Base-by-base conservation (phyloP, 1,140 invertebrate genomes). In the Nylanderia fulva region DNA sequence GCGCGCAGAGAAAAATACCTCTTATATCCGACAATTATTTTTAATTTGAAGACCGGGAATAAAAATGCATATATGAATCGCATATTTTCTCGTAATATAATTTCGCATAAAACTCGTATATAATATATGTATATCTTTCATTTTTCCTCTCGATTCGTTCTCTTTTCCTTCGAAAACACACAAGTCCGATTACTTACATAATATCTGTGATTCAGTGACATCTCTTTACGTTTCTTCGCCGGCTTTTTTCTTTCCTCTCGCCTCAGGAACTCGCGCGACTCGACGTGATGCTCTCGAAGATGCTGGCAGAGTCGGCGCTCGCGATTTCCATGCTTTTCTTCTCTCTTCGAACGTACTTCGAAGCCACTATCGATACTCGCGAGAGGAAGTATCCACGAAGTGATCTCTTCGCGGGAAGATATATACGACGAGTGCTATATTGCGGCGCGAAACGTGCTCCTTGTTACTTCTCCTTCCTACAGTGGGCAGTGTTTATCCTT, bases 161-260 rank as follows among this genome's bases (percentile, higher is more conserved):
- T n/a, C n/a, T n/a, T n/a, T n/a, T n/a, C n/a, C n/a, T n/a, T n/a
- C n/a, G n/a, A n/a, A 18, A 33, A 72, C n/a, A n/a, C n/a, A 33
- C 36, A 45, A 60, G 39, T 24, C 21, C 33, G 84, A 24, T 24
- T 91, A 95, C 94, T 94, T 84, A 95, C 94, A 90, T 95, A 95
- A 90, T 95, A 95, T 90, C 93, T 93, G 86, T 94, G 94, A 91
- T 94, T 94, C 79, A 94, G 90, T 91, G 94, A 94, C 94, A 95
- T 95, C 86, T 92, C 92, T 93, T 88, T 74, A 85, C 64, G 29
- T 82, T n/a, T 72, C 48, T 42, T 39, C 52, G 63, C 79, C 71
- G 18, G 79, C 68, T 61, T 36, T 79, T 84, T 72, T 83, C 52
- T 75, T 84, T 72, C 74, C 58, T 75, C 42, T 45, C 77, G 61